Evolutionary conservation across 2,888 invertebrate species (phyloP).

Genomic region (Chorisops tibialis): DNA sequence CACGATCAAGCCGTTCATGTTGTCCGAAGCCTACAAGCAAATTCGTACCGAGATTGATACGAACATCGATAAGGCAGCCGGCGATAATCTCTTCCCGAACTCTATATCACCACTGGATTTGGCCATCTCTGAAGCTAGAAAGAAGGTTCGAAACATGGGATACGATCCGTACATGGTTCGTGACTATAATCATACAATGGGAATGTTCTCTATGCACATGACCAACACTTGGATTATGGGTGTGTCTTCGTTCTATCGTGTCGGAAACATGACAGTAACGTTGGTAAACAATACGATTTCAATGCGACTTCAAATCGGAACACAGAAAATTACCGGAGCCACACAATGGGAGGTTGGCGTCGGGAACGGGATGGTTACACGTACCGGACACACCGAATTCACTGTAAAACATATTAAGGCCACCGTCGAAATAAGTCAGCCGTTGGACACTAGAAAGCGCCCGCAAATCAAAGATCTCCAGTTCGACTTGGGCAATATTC

Average conservation of each 20-base stretch:
- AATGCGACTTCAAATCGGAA: constrained; percentile 66
- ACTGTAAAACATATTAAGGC: constrained; percentile 75
- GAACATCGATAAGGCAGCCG: constrained; percentile 66
- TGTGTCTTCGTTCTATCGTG: constrained; percentile 75
- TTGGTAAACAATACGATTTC: constrained; percentile 68
- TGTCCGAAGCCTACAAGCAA: constrained; percentile 73
- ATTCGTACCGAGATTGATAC: constrained; percentile 70
- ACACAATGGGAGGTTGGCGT: constrained; percentile 76
- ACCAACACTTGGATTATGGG: constrained; percentile 76
- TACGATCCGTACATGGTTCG: constrained; percentile 74
- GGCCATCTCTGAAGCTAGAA: constrained; percentile 71
- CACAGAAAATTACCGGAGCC: constrained; percentile 72
- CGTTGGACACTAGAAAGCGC: constrained; percentile 70
- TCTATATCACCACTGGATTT: constrained; percentile 83
- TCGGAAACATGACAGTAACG: constrained; percentile 70
- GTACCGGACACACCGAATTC: constrained; percentile 71
- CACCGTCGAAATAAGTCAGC: constrained; percentile 67
- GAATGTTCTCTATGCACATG: constrained; percentile 66
- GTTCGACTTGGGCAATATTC: constrained; percentile 79
- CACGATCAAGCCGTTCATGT: constrained; percentile 79
- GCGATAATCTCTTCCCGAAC: constrained; percentile 72
- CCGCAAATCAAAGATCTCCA: constrained; percentile 71
- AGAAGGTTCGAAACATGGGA: constrained; percentile 60
- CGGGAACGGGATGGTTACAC: constrained; percentile 63
- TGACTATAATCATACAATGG: constrained; percentile 69